Conservation (phyloP, 2,888 invertebrate genomes). For the Trisateles emortualis region DNA sequence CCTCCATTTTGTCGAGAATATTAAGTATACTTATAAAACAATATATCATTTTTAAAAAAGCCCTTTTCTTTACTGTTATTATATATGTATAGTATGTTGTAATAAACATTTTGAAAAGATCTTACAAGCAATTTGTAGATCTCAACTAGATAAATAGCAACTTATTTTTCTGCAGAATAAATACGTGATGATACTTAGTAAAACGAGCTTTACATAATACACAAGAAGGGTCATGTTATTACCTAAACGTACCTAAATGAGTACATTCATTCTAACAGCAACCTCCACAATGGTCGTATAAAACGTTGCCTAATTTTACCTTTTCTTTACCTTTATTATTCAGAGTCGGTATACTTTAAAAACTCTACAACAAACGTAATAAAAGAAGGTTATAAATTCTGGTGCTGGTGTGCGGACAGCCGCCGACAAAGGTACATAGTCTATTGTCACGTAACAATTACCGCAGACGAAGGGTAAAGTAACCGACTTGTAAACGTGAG, state of each 20-base stretch:
- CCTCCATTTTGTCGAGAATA: too few relatives aligned
- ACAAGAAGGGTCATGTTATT: background rate
- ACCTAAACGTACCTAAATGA: background rate
- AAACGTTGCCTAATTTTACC: conserved; percentile 30
- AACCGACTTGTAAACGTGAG: too few relatives aligned
- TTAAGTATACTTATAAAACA: too few relatives aligned
- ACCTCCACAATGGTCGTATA: conserved; percentile 14
- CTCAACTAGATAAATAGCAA: background rate
- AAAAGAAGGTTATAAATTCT: conserved; percentile 29
- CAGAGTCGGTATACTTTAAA: conserved; percentile 39
- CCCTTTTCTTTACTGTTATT: too few relatives aligned
- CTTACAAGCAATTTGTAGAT: background rate
- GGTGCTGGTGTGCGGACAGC: background rate
- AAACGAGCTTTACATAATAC: background rate
- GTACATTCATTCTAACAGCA: background rate
- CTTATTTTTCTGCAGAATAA: background rate
- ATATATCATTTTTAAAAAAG: too few relatives aligned
- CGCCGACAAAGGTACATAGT: background rate
- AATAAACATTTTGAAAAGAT: too few relatives aligned
- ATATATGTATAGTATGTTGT: too few relatives aligned
- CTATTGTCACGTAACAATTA: background rate
- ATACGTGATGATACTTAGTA: background rate
- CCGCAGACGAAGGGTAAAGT: too few relatives aligned
- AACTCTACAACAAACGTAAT: conserved; percentile 31
- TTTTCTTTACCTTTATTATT: conserved; percentile 36